These are phyloP conservation scores for Bungarus multicinctus DNA, from an alignment of 2,113 vertebrate species.

Conservation along the genomic window DNA sequence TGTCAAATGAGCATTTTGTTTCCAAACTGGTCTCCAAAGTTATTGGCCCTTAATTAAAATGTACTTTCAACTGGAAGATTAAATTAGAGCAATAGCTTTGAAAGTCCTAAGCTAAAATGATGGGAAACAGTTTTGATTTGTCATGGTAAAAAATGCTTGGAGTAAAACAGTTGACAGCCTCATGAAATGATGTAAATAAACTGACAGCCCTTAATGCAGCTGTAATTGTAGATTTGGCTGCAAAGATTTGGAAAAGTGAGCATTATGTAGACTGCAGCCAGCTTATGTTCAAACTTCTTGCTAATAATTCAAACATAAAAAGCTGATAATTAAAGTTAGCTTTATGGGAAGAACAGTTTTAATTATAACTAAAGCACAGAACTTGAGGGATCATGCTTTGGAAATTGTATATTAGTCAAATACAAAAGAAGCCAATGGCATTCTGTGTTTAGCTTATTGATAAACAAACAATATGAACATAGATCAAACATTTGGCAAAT, in stretches of 20 bases:
- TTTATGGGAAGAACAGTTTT: not conserved
- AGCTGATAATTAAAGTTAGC: not conserved
- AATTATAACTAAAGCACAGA: not conserved
- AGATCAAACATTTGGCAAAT: not conserved
- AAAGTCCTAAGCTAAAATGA: slow-evolving; percentile 45
- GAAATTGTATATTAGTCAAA: not conserved
- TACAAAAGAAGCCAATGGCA: not conserved
- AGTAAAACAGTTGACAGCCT: slow-evolving; percentile 40
- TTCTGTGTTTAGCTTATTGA: not conserved
- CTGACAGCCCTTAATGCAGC: not conserved
- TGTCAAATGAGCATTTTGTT: slow-evolving; percentile 22
- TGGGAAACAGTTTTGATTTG: slow-evolving; percentile 38
- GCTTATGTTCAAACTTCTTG: not conserved
- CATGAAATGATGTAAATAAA: slow-evolving; percentile 21
- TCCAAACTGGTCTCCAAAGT: slow-evolving; percentile 20
- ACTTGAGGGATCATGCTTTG: not conserved
- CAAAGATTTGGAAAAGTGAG: slow-evolving; percentile 9
- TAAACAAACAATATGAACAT: not conserved
- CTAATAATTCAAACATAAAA: not conserved
- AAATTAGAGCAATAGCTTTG: slow-evolving; percentile 45
- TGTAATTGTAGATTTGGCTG: slow-evolving; percentile 16
- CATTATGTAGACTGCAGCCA: not conserved
- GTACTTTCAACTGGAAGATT: slow-evolving; percentile 19
- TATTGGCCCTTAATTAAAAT: slow-evolving; percentile 28
- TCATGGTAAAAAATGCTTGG: slow-evolving; percentile 27